Base-by-base conservation (phyloP, 2,113 vertebrate species). In the Colius striatus region DNA sequence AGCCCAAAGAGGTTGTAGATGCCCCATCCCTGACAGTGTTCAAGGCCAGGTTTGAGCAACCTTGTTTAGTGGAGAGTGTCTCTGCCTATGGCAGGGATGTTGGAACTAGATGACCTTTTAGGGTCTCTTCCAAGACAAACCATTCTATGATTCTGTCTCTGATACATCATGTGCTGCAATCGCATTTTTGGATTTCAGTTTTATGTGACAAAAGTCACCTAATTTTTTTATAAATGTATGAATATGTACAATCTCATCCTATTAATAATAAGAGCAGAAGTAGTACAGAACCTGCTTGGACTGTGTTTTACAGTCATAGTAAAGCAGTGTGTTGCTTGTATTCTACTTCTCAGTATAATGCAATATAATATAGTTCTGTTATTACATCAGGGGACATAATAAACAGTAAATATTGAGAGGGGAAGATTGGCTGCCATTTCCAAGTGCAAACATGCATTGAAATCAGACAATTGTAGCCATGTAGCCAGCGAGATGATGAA, bases 361-460 rank as follows among this genome's bases (percentile, higher is more conserved):
- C 17, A 84, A 20, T 32, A 23, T 86, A 79, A 55, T 80, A 27
- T 68, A 85, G 88, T 73, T 96, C 48, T 93, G 57, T 51, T 92
- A 23, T 65, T 84, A 74, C 60, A 65, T 54, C 55, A 92, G 45
- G 62, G 51, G 22, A 82, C 68, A 77, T 93, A 63, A 67, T 76
- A 88, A 93, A 94, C 58, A 96, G 45, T 30, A 84, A 94, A 96
- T 97, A 94, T 97, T 96, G 6, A 45, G 90, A 89, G 76, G 51
- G 75, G 62, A 86, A 71, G 65, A 12, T 54, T 95, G 82, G 63
- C 68, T 54, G 15, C 53, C n/a, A 21, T 53, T 95, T 84, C 63
- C 93, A 34, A 50, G 85, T 75, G 90, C 34, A 45, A 83, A 9
- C 12, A 32, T 61, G 48, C 78, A 87, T 95, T 96, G 94, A 93